Conservation (phyloP, 1,140 invertebrate genomes). For the Heliothis subflexa region DNA sequence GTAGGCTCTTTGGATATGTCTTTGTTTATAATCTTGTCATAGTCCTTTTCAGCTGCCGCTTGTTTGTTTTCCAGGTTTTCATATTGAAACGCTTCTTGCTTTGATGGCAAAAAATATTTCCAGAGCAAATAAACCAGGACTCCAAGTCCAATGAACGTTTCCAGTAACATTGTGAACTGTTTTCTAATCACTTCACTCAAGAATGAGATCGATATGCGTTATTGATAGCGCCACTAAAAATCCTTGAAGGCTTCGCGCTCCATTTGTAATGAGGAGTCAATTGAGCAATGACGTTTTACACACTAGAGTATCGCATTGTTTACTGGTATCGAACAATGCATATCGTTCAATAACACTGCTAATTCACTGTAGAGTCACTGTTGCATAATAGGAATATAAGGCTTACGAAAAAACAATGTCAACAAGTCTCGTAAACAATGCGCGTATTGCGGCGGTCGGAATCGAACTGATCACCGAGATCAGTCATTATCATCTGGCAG, state of each 20-base stretch:
- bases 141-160: constrained; percentile 70
- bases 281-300: constrained; percentile 62
- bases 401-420: constrained; percentile 35
- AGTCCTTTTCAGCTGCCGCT: background rate
- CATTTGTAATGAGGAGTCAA: constrained; percentile 62
- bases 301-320: constrained; percentile 64
- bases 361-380: constrained; percentile 43
- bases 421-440: constrained; percentile 52
- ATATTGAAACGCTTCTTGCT: constrained; percentile 46
- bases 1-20: constrained; percentile 2
- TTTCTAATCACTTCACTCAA: constrained; percentile 76
- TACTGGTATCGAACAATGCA: constrained; percentile 13
- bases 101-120: constrained; percentile 66
- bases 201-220: constrained; percentile 61
- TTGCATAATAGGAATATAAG: constrained; percentile 7
- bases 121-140: constrained; percentile 69
- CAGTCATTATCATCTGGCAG: constrained; percentile 68
- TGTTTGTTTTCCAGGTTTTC: constrained; percentile 14
- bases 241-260: constrained; percentile 63
- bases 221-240: constrained; percentile 56
- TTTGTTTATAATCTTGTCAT: background rate
- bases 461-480: constrained; percentile 65
- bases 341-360: constrained; percentile 27
- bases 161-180: constrained; percentile 73
- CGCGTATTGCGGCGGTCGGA: constrained; percentile 60